Base-by-base conservation (phyloP, 2,888 invertebrate species). In the Andrena marginata region DNA sequence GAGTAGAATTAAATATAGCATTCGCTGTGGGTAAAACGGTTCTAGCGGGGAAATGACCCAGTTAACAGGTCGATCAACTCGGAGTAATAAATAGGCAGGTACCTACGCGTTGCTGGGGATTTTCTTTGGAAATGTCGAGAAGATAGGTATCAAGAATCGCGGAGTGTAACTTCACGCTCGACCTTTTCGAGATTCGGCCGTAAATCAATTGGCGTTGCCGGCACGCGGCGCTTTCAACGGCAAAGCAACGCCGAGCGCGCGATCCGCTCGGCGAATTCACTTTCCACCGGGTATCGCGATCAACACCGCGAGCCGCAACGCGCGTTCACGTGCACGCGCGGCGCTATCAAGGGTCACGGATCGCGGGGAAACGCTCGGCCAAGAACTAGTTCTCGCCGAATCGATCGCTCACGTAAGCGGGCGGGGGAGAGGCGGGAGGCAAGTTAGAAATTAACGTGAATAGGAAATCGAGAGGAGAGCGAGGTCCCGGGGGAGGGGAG, bases 251-350 rank as follows among this genome's bases (percentile, higher is more conserved):
- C 59, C 77, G 59, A 33, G 42, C 29, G 48, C 35, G 49, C 77
- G 51, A 67, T 35, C 42, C 67, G 78, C 56, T 62, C 67, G 54
- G 20, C 67, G 54, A 62, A 78, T 78, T 77, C 79, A 78, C 79
- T 78, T 78, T 68, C 54, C 33, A 42, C 35, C 60, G 42, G n/a
- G 78, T 78, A 78, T 78, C 78, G 80, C 68, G 78, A 79, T 78
- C 78, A 48, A 69, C 65, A 35, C 54, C 51, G 26, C 75, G n/a
- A 35, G 13, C 49, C 10, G 63, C 51, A 13, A 10, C 7, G 49
- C 48, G n/a, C 64, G 65, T 51, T 64, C 48, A 63, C 80, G 33
- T 78, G 68, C 31, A 60, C 29, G 16, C 29, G 16, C 62, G 42
- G 29, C 23, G 56, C 69, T 79, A 79, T 79, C 78, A 79, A 56